Base-by-base conservation (phyloP, 2,113 vertebrate genomes). In the Scalopus aquaticus region DNA sequence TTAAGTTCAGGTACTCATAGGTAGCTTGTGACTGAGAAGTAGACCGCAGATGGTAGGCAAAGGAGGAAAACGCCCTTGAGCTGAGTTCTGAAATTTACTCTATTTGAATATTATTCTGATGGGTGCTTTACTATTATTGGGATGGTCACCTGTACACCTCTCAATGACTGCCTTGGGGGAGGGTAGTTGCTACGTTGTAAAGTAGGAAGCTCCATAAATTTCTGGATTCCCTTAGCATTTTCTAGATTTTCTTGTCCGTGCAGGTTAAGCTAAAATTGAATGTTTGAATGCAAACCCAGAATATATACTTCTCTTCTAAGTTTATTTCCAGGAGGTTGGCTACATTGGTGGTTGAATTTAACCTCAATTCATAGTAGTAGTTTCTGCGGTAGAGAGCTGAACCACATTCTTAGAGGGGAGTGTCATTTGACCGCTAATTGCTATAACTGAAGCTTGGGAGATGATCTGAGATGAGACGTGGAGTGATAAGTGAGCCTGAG, bases 381-480 rank as follows among this genome's bases (percentile, higher is more conserved):
- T 87, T 65, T 95, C 77, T 92, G 81, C 0, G 28, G 80, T 78
- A 16, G 65, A 87, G 60, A 13, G 54, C 74, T 94, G 78, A 92
- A 85, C 54, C 73, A 84, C 84, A 77, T 94, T 85, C 73, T 78
- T 77, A 78, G 20, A 92, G 28, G 37, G 74, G 76, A 95, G 22
- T 62, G 93, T 90, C 82, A 28, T 44, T 86, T 94, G 73, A 78
- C 88, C 95, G 80, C 81, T 84, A 93, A 86, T 44, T 91, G 86
- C 64, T 92, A 13, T 94, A 85, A 84, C 72, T 92, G 62, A 32
- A 93, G 30, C 39, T 74, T 73, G 46, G 37, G 51, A 94, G 65
- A 62, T 58, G 32, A 37, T 72, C 54, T 89, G 77, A 97, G 72
- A 94, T 49, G 77, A 73, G 44, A 85, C 69, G 92, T 84, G 67